Conservation (phyloP, 1,140 invertebrate genomes). For the Oreohelix idahoensis region DNA sequence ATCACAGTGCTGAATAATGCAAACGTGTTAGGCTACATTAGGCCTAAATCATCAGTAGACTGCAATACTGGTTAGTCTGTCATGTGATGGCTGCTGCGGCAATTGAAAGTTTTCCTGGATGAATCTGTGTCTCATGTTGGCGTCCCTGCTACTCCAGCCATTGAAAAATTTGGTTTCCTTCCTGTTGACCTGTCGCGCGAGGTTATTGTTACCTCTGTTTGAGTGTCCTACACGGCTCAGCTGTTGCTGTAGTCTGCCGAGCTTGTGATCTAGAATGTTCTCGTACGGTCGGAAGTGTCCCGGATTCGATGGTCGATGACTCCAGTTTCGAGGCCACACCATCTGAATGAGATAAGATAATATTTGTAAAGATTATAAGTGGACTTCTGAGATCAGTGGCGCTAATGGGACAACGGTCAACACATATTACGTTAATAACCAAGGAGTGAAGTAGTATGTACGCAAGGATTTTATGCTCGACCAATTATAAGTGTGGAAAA, state of each 20-base stretch:
- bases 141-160: slow-evolving; percentile 23
- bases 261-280: slow-evolving; percentile 65
- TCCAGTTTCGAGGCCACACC: slow-evolving; percentile 12
- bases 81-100: not conserved
- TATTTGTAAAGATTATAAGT: no score
- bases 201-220: not conserved
- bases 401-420: no score
- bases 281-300: slow-evolving; percentile 59
- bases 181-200: not conserved
- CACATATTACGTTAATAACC: no score
- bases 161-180: slow-evolving; percentile 13
- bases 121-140: slow-evolving; percentile 40
- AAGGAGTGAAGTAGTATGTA: no score
- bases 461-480: no score
- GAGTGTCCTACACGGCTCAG: slow-evolving; percentile 22
- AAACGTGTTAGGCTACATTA: no score
- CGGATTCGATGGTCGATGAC: slow-evolving; percentile 36
- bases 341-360: not conserved
- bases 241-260: slow-evolving; percentile 59
- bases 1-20: no score
- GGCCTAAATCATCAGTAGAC: not conserved
- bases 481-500: no score
- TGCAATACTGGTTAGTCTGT: not conserved
- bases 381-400: no score
- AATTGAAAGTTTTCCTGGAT: slow-evolving; percentile 22